Conservation (phyloP, 2,888 invertebrate species). For the Frankliniella fusca region DNA sequence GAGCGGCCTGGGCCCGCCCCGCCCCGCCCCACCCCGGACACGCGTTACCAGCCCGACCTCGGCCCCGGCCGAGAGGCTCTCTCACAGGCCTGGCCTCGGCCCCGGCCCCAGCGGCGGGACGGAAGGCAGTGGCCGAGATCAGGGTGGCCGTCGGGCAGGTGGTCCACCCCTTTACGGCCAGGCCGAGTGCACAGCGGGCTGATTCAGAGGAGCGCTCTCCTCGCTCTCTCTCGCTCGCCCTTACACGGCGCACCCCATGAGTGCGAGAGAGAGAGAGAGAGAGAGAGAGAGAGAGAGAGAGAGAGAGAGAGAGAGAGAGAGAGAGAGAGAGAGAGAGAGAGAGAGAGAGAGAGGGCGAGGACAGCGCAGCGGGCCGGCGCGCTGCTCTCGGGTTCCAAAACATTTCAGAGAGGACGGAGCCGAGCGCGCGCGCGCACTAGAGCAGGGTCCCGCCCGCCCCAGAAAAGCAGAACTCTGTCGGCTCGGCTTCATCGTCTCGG, state of each 20-base stretch:
- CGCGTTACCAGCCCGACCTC: too few species aligned
- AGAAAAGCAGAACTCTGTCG: too few species aligned
- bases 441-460: too few species aligned
- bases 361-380: too few species aligned
- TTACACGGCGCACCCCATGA: not conserved
- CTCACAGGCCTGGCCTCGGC: not conserved
- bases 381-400: too few species aligned
- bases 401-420: too few species aligned
- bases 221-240: not conserved
- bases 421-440: too few species aligned
- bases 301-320: not conserved
- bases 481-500: too few species aligned
- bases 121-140: not conserved
- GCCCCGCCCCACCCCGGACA: not conserved
- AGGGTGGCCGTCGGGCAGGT: not conserved
- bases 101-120: not conserved
- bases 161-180: not conserved
- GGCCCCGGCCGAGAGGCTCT: too few species aligned
- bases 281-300: constrained; percentile 10
- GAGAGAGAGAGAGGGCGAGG: too few species aligned
- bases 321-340: too few species aligned
- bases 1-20: not conserved
- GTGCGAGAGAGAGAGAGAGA: not conserved
- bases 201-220: too few species aligned
- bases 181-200: not conserved